Base-by-base conservation (phyloP, 2,888 invertebrate species). In the Gnatocerus cornutus region DNA sequence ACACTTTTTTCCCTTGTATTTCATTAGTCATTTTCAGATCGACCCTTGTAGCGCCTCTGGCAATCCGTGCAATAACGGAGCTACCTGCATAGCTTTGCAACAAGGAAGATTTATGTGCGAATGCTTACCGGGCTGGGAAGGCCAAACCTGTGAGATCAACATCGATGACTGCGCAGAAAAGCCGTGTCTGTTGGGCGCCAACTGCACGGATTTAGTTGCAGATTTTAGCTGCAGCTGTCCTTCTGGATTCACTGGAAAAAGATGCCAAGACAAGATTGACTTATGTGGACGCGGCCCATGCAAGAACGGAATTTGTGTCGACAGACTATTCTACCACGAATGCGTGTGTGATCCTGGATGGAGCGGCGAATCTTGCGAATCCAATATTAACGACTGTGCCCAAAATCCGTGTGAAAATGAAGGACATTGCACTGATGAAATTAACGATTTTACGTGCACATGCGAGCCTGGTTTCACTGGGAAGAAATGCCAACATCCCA, bases 111-210 rank as follows among this genome's bases (percentile, higher is more conserved):
- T 93, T 84, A 93, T 94, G 84, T 99, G 99, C 83, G 95, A 97
- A 83, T 99, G 99, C 84, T 87, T 95, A 61, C 93, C 96, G 13
- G 99, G 99, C 41, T 99, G 99, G 98, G 96, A 97, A 83, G 99
- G 99, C 69, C 93, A 95, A 77, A 92, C 93, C 70, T 99, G 99
- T 84, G 96, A 97, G 82, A 89, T 89, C n/a, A 96, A 97, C 81
- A 94, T 91, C 72, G 93, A 98, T 80, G 98, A 98, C 81, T 98
- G 98, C 83, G 92, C 94, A 4, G 97, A 97, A 83, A 92, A 92
- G 74, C 98, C 98, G 21, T 97, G 97, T 82, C 87, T 97, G 0
- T 86, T 98, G 21, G 95, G 93, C 0, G 93, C 97, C 0, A 94
- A 94, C 75, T 98, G 98, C 83, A 96, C 97, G 0, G 99, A 99